Conservation (phyloP, 2,888 invertebrate genomes). For the Argyresthia albistria region DNA sequence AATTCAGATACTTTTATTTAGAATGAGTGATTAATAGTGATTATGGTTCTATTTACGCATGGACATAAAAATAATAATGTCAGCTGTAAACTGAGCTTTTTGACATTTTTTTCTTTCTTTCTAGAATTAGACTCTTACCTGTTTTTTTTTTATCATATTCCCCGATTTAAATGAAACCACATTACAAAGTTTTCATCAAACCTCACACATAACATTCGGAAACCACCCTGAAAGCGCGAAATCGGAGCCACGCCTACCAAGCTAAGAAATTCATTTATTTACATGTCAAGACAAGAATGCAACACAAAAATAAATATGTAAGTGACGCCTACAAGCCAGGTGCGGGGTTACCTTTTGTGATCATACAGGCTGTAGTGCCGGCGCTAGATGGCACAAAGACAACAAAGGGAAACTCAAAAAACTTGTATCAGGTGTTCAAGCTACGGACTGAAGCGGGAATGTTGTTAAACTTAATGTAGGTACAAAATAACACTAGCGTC, state of each 20-base stretch:
- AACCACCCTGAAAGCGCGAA: slow-evolving; percentile 61
- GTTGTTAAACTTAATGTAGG: no score
- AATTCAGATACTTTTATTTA: no score
- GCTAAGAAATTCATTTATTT: slow-evolving; percentile 55
- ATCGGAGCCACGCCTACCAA: slow-evolving; percentile 33
- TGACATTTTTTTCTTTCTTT: no score
- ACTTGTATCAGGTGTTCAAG: slow-evolving; percentile 29
- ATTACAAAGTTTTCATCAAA: not conserved
- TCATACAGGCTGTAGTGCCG: slow-evolving; percentile 26
- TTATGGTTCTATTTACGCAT: no score
- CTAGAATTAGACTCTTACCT: no score
- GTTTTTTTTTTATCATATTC: no score
- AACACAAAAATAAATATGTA: slow-evolving; percentile 70
- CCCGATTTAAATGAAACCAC: no score
- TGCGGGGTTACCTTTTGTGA: slow-evolving; percentile 25
- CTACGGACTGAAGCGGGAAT: not conserved
- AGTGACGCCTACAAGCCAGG: slow-evolving; percentile 7
- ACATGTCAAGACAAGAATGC: slow-evolving; percentile 62
- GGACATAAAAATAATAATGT: no score
- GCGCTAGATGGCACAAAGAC: slow-evolving; percentile 66
- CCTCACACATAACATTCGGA: not conserved
- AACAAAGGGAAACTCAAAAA: slow-evolving; percentile 57
- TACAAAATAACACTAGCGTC: no score
- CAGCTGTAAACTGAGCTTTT: no score
- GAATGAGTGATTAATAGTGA: no score